phyloP scores from a whole-genome alignment of 2,797 vertebrate species.

The Discoglossus pictus region DNA sequence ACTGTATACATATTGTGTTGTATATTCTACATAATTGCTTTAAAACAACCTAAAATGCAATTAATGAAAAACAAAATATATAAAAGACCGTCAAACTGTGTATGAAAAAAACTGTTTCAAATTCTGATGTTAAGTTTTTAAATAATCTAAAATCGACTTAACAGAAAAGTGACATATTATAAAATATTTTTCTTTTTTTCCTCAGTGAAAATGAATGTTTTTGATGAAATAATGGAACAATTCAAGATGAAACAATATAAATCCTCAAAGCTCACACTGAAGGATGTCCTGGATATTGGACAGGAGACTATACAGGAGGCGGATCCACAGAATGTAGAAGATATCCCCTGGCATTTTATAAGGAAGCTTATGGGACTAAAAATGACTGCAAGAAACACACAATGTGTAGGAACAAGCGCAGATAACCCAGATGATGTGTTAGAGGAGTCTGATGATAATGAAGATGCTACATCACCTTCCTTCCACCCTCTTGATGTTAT shows the following conservation, averaged over 20 bases:
- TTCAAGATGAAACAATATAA: constrained; percentile 60
- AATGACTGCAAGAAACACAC: constrained; percentile 58
- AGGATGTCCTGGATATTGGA: constrained; percentile 61
- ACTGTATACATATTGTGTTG: too few relatives aligned
- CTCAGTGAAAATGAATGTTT: too few relatives aligned
- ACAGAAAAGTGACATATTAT: too few relatives aligned
- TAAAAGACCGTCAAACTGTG: too few relatives aligned
- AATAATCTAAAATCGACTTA: too few relatives aligned
- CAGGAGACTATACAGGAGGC: constrained; percentile 54
- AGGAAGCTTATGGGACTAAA: constrained; percentile 64
- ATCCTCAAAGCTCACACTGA: constrained; percentile 61
- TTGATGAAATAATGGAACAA: too few relatives aligned
- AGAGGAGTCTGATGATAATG: not conserved
- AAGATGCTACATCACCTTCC: not conserved
- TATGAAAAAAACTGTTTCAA: too few relatives aligned
- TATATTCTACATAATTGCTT: too few relatives aligned
- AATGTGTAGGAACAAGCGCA: constrained; percentile 40
- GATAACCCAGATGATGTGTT: not conserved
- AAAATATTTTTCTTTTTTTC: too few relatives aligned
- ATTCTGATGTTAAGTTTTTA: too few relatives aligned
- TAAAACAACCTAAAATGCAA: too few relatives aligned
- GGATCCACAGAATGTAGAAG: constrained; percentile 51
- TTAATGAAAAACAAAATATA: too few relatives aligned
- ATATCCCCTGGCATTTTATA: constrained; percentile 62
- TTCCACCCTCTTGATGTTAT: constrained; percentile 76